Evolutionary conservation across 2,888 invertebrate species (phyloP).

Genomic region (Drosophila aldrichi): DNA sequence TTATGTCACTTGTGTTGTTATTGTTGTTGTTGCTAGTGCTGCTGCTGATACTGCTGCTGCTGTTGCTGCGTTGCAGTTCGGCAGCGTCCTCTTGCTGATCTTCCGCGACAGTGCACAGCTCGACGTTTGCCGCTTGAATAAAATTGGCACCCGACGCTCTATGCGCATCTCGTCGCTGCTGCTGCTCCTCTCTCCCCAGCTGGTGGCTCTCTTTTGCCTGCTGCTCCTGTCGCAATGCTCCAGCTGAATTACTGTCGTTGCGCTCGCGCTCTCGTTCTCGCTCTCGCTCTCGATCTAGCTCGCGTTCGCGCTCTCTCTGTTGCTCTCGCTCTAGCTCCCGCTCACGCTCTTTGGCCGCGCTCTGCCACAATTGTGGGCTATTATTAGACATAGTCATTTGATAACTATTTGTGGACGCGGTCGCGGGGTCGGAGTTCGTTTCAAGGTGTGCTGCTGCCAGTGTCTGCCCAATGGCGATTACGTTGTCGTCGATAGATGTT

Average conservation of each 20-base stretch:
- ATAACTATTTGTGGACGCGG: constrained; percentile 81
- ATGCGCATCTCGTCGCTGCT: constrained; percentile 16
- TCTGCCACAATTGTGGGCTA: constrained; percentile 72
- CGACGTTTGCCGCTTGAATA: constrained; percentile 76
- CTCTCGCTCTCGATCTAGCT: neutral
- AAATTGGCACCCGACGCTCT: constrained; percentile 47
- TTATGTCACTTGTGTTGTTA: constrained; percentile 18
- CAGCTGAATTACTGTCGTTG: constrained; percentile 47
- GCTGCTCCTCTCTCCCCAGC: constrained; percentile 18
- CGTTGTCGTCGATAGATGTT: constrained; percentile 39
- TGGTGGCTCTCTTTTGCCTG: constrained; percentile 29
- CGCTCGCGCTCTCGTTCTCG: constrained; percentile 12
- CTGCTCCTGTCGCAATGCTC: constrained; percentile 20
- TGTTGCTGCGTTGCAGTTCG: constrained; percentile 54
- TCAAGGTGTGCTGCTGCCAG: constrained; percentile 81
- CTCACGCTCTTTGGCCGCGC: constrained; percentile 41
- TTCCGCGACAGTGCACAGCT: constrained; percentile 63
- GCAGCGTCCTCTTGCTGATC: constrained; percentile 56
- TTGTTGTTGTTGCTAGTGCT: neutral
- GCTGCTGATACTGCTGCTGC: constrained; percentile 40
- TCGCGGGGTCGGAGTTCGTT: constrained; percentile 81
- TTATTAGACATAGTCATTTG: constrained; percentile 85
- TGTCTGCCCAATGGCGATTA: constrained; percentile 59
- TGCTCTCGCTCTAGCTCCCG: constrained; percentile 30
- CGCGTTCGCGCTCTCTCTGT: constrained; percentile 4